These are phyloP conservation scores for Bhutanitis thaidina DNA, from an alignment of 2,888 invertebrate genomes.

Conservation along the genomic window DNA sequence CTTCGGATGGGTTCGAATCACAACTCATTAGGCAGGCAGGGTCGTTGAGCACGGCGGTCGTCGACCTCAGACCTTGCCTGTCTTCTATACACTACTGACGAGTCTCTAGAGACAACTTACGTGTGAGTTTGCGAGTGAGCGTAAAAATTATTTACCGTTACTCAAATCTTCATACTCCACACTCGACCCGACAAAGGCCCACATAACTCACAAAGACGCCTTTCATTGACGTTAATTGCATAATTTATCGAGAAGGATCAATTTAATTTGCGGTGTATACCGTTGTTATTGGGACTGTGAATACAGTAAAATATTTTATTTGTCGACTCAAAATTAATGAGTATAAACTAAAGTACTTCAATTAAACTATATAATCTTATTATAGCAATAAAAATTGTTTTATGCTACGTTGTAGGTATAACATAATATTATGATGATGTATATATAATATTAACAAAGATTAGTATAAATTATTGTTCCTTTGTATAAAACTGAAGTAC, in stretches of 20 bases:
- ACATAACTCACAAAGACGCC: conserved; percentile 14
- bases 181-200: conserved; percentile 11
- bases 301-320: conserved; percentile 9
- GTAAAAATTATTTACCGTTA: conserved; percentile 15
- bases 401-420: too few relatives aligned
- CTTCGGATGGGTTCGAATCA: background rate
- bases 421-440: too few relatives aligned
- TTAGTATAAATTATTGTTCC: too few relatives aligned
- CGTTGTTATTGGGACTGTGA: conserved; percentile 17
- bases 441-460: too few relatives aligned
- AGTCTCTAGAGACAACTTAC: too few relatives aligned
- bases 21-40: too few relatives aligned
- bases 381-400: background rate
- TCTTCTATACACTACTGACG: too few relatives aligned
- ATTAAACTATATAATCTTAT: background rate
- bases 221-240: conserved; percentile 21
- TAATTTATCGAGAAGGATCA: conserved; percentile 20
- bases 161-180: conserved; percentile 16
- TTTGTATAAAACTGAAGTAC: too few relatives aligned
- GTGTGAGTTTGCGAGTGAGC: too few relatives aligned
- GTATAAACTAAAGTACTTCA: too few relatives aligned
- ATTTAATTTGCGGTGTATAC: conserved; percentile 18
- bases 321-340: too few relatives aligned
- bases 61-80: too few relatives aligned
- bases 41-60: background rate